Conservation (phyloP, 2,888 invertebrate genomes). For the Plebejus melissa region DNA sequence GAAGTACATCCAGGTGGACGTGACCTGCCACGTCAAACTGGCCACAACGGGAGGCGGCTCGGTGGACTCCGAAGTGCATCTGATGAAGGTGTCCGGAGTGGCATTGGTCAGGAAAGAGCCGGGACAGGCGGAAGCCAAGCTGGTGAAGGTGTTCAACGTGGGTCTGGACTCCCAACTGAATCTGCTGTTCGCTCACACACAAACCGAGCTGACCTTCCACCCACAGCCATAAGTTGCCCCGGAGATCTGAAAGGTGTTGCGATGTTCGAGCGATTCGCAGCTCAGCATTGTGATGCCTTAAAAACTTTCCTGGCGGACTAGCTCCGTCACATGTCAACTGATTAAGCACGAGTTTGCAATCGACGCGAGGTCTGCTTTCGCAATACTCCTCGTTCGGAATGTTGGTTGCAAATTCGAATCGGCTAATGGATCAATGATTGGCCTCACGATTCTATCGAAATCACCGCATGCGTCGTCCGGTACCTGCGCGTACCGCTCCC, state of each 20-base stretch:
- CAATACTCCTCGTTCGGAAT: slow-evolving; percentile 41
- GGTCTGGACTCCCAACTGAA: slow-evolving; percentile 84
- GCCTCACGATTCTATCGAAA: slow-evolving; percentile 22
- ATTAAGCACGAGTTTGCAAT: slow-evolving; percentile 62
- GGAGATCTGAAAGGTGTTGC: slow-evolving; percentile 59
- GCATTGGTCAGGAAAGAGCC: slow-evolving; percentile 82
- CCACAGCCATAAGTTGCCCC: slow-evolving; percentile 67
- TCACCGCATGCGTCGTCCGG: neutral
- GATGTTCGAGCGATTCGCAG: slow-evolving; percentile 43
- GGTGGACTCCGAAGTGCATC: slow-evolving; percentile 77
- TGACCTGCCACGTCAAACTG: slow-evolving; percentile 82
- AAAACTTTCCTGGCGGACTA: slow-evolving; percentile 66
- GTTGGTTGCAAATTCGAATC: slow-evolving; percentile 51
- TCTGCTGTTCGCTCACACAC: slow-evolving; percentile 81
- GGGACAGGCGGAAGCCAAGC: slow-evolving; percentile 70
- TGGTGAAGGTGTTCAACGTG: slow-evolving; percentile 82
- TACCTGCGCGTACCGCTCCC: neutral
- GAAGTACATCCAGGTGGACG: slow-evolving; percentile 83
- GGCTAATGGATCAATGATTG: slow-evolving; percentile 38
- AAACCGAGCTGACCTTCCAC: slow-evolving; percentile 82
- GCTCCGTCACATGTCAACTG: slow-evolving; percentile 67
- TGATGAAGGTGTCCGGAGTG: slow-evolving; percentile 84
- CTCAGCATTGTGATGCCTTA: slow-evolving; percentile 56
- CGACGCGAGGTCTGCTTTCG: slow-evolving; percentile 44
- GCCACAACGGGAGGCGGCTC: slow-evolving; percentile 79